Percentiles rank a stretch among this genome's conserved stretches.
Conservation (phyloP, 2,797 vertebrate genomes). For the Petrocephalus schoutedeni region DNA sequence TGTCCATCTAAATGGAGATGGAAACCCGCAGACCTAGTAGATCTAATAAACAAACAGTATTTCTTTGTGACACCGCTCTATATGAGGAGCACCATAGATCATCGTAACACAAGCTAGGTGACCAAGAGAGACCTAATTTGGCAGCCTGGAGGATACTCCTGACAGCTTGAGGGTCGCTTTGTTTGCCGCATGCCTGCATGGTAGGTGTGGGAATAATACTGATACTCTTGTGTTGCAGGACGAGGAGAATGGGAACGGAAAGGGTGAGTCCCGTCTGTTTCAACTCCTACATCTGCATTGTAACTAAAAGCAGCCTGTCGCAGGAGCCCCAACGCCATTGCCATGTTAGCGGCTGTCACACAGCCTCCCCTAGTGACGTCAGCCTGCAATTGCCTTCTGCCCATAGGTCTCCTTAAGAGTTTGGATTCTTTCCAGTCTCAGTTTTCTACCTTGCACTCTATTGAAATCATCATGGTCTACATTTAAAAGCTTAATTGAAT, state of each 20-base stretch:
- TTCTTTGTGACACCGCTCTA: neutral
- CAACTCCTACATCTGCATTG: neutral
- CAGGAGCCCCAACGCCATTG: neutral
- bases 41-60: neutral
- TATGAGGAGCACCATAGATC: neutral
- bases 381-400: neutral
- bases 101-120: neutral
- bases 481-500: neutral
- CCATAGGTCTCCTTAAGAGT: neutral
- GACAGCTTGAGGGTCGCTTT: neutral
- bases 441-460: neutral
- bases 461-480: neutral
- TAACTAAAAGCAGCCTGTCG: neutral
- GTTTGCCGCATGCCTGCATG: neutral
- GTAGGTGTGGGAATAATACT: neutral
- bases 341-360: neutral
- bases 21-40: neutral
- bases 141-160: neutral
- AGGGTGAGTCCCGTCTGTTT: conserved; percentile 34
- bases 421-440: neutral
- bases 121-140: neutral
- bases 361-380: conserved; percentile 14
- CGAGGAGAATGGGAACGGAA: conserved; percentile 51
- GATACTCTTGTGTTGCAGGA: conserved; percentile 38
- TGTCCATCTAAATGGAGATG: neutral